phyloP scores from a whole-genome alignment of 2,888 invertebrate genomes.

The Polyommatus iphigenia region DNA sequence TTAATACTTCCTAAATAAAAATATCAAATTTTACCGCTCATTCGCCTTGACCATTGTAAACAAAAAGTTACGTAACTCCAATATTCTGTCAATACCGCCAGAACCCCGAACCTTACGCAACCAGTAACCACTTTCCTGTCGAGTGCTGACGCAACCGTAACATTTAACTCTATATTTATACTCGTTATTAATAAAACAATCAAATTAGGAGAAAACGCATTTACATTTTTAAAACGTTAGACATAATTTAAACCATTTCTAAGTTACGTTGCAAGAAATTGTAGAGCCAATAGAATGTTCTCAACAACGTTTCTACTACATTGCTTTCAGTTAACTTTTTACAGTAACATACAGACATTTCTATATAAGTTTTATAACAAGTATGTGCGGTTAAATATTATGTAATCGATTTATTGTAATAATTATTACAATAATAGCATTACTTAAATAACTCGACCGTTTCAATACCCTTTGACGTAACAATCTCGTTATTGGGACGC shows the following conservation, averaged over 20 bases:
- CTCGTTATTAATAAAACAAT: not conserved
- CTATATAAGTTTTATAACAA: not conserved
- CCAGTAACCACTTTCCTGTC: slow-evolving; percentile 18
- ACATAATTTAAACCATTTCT: not conserved
- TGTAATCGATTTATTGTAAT: too few species aligned
- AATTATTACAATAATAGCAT: not conserved
- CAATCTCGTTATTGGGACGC: not conserved
- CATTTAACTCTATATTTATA: not conserved
- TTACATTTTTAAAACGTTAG: not conserved
- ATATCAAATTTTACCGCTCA: not conserved
- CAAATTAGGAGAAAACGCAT: not conserved
- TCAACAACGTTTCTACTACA: not conserved
- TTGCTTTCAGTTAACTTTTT: not conserved
- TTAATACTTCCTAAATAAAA: too few species aligned
- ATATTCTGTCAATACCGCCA: not conserved
- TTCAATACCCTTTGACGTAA: not conserved
- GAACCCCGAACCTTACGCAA: not conserved
- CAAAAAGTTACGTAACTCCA: not conserved
- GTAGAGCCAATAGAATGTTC: not conserved
- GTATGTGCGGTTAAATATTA: not conserved
- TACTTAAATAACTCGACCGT: not conserved
- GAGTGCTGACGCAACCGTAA: slow-evolving; percentile 4
- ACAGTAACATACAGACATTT: not conserved
- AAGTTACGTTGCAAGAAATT: not conserved
- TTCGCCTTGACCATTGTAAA: not conserved